phyloP scores from a whole-genome alignment of 2,113 vertebrate genomes.

The Oplegnathus fasciatus region DNA sequence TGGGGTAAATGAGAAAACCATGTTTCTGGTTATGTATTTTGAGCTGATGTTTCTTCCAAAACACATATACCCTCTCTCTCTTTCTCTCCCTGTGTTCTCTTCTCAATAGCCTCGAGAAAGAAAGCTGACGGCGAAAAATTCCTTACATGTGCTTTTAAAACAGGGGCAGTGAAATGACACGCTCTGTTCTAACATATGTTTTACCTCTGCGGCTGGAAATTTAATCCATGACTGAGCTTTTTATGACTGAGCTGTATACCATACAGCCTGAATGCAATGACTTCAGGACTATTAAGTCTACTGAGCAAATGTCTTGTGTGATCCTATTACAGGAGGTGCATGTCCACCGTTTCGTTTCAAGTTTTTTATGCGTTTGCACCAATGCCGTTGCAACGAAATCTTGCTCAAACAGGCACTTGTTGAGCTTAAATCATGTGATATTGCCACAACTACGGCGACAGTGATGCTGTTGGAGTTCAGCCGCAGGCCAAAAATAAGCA shows the following conservation, averaged over 20 bases:
- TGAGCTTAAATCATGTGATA: neutral
- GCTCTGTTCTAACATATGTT: constrained; percentile 51
- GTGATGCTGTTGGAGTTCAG: neutral
- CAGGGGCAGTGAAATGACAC: constrained; percentile 36
- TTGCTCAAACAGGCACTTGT: neutral
- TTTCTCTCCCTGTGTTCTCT: neutral
- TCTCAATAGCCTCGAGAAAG: constrained; percentile 4
- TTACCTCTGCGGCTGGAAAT: constrained; percentile 49
- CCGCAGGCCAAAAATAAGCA: neutral
- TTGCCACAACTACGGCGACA: neutral
- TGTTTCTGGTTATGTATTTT: constrained; percentile 46
- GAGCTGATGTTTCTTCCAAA: constrained; percentile 22
- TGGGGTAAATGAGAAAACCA: constrained; percentile 49
- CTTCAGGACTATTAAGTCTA: constrained; percentile 6
- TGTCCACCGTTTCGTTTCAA: neutral
- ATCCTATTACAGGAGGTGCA: neutral
- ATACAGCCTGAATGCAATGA: neutral
- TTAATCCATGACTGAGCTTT: constrained; percentile 52
- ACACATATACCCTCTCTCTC: neutral
- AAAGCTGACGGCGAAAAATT: constrained; percentile 33
- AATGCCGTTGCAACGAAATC: neutral
- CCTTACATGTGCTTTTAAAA: constrained; percentile 50
- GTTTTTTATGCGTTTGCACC: neutral
- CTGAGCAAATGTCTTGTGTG: neutral
- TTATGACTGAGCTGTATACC: constrained; percentile 48